Evolutionary conservation across 53 echinoderm and acorn worm genomes (phyloP), one percentile per base, ranked within the genome.

Genomic region (Crossaster papposus): DNA sequence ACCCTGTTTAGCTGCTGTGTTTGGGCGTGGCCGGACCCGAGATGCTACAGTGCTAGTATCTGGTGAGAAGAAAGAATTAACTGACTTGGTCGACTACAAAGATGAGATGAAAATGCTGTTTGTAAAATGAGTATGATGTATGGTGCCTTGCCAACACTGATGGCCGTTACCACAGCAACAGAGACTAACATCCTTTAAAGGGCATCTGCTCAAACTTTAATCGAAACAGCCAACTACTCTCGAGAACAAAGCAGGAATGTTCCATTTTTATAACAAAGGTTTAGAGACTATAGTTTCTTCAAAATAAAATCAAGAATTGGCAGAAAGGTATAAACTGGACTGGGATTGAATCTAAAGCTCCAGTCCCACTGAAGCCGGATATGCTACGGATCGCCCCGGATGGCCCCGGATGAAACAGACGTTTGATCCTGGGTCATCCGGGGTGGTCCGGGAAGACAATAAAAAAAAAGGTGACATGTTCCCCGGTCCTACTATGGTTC

Each of bases 1-100:
- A 18, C 87, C 87, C 55, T 77, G 75, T 53, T 64, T 75, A 11
- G 87, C 77, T 34, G 87, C 75, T 58, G 77, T 77, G 26, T 87
- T 87, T 63, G 55, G 76, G 62, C 34, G 76, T 20, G 38, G 62
- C 36, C 77, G 75, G 15, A 15, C 58, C 36, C 64, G 22, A 23
- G n/a, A 11, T 15, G 23, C 72, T 38, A 2, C 77, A 35, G 30
- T 23, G 33, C 63, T 22, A 63, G 87, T 87, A 87, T 26, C 87
- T 87, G 87, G 28, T 36, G 77, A 35, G 53, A 52, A 72, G 44
- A 65, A 73, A 51, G 51, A 85, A n/a, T n/a, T n/a, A n/a, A 85
- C 85, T 30, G 6, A 85, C 35, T 24, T 51, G 14, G 75, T 38
- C 36, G 35, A 51, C 44, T 22, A 50, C 14, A 32, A 3, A 13